Evolutionary conservation across 2,113 vertebrate genomes (phyloP), one percentile per base, ranked within the genome.

Genomic region (Barbus barbus): DNA sequence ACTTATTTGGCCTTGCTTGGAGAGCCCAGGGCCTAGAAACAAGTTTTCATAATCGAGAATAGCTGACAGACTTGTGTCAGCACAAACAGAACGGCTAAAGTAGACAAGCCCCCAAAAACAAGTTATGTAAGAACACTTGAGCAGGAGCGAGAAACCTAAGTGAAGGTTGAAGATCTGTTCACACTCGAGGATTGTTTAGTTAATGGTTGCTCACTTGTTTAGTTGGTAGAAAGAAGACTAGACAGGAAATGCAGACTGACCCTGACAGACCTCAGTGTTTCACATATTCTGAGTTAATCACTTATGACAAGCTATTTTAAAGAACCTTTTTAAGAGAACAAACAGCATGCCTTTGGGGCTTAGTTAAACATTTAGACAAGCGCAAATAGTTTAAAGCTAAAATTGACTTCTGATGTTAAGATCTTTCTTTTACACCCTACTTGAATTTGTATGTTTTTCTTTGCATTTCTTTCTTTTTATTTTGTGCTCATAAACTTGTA

Each of bases 71-170:
- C 33, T 41, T 78, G 22, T 60, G 76, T 26, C 53, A 63, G 77
- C 77, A 79, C 22, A 63, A 63, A 79, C 14, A 44, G 20, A 44
- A 46, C 9, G 33, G n/a, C 36, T 79, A 13, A 79, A 79, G 24
- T 44, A 26, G 76, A 60, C 72, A 48, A 75, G 46, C 7, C 22
- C n/a, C 7, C 9, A 38, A 41, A 56, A 41, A 78, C 77, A 63
- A 78, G 56, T 63, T 78, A 28, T 9, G 14, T 20, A 63, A 79
- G 8, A 79, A 28, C n/a, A 79, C 13, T 79, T 20, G 13, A 26
- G 12, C 48, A 60, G 44, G 12, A 38, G 31, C 7, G 24, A 53
- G 28, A 46, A 26, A 56, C 18, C 51, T n/a, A 28, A 18, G 2
- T 14, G n/a, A 76, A 38, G 36, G 28, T 11, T 33, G 28, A 38